A percentile compares a stretch with the other conserved stretches of the same genome.
Evolutionary conservation across 30 jellyfish, hydroid and myxozoan genomes (phyloP).

Genomic region (Cassiopea xamachana): DNA sequence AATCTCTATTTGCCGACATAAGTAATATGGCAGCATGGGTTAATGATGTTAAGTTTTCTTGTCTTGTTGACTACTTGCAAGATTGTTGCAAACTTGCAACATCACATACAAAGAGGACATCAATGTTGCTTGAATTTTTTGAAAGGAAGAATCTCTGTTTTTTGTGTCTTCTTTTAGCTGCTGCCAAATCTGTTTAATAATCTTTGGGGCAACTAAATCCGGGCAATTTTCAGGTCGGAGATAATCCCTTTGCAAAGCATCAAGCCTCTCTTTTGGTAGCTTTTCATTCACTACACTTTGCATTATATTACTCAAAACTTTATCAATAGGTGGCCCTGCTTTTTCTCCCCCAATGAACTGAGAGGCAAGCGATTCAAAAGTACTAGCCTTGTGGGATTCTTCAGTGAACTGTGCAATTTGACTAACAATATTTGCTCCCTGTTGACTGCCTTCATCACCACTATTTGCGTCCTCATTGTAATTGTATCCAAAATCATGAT

Average conservation of each 20-base stretch:
- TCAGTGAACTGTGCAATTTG: not conserved
- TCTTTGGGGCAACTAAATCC: slow-evolving; percentile 30
- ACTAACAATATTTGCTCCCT: slow-evolving; percentile 17
- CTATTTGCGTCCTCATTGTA: slow-evolving; percentile 12
- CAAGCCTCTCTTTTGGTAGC: slow-evolving; percentile 37
- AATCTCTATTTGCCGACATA: not conserved
- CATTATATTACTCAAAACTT: slow-evolving; percentile 39
- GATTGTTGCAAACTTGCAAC: slow-evolving; percentile 43
- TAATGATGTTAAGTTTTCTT: not conserved
- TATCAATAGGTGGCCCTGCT: slow-evolving; percentile 42
- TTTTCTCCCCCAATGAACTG: slow-evolving; percentile 23
- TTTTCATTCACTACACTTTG: slow-evolving; percentile 9
- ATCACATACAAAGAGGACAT: slow-evolving; percentile 24
- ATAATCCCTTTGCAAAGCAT: slow-evolving; percentile 22
- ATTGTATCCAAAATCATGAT: slow-evolving; percentile 32
- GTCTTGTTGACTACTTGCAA: slow-evolving; percentile 5
- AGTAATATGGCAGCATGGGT: slow-evolving; percentile 5
- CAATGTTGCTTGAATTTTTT: slow-evolving; percentile 1
- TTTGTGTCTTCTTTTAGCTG: slow-evolving; percentile 2
- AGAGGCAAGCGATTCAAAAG: slow-evolving; percentile 23
- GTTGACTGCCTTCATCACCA: not conserved
- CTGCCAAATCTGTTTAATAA: slow-evolving; percentile 12
- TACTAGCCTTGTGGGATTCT: not conserved
- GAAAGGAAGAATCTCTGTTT: not conserved
- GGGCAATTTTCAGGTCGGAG: slow-evolving; percentile 33